Base-by-base conservation (phyloP, 2,113 vertebrate genomes). In the Triplophysa tibetana region DNA sequence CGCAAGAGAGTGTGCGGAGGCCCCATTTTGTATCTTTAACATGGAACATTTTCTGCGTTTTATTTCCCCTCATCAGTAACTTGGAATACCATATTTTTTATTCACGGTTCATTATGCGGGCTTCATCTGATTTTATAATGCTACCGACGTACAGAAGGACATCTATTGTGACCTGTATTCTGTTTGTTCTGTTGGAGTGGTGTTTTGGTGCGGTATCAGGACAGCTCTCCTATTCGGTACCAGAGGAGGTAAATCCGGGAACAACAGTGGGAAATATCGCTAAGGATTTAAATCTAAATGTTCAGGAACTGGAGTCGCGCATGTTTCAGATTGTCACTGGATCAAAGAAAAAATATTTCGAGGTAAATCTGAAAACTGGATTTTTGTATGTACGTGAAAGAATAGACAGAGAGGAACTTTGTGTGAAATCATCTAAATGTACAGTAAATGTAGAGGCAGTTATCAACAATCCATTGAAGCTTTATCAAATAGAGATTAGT, bases 401-500 rank as follows among this genome's bases (percentile, higher is more conserved):
- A 78, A 88, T 93, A 84, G 90, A 94, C 80, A 85, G 93, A 67
- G 92, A 94, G 58, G 70, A 75, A 41, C 78, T 93, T 19, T 94
- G 94, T 61, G 86, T 80, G 11, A 62, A 85, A 41, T 67, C 11
- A 0, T 80, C 84, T 0, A 88, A 86, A 70, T 94, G 93, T 81
- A 38, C 86, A 4, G 52, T 90, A 11, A 86, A 77, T 75, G 88
- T 92, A 67, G 90, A 94, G 83, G 88, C 92, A 17, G 86, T 94
- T 67, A 70, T 94, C 73, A 87, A 90, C 77, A 91, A 91, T 1
- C 92, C 93, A 3, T 43, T 93, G 62, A 80, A 88, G 68, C 84
- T 96, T 43, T 91, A 94, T 85, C 90, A 87, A 82, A 84, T 94
- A 52, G 92, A 94, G 3, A 77, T 96, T 0, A 83, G 91, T 2